phyloP scores from a whole-genome alignment of 2,113 vertebrate genomes.

The Nothoprocta perdicaria region DNA sequence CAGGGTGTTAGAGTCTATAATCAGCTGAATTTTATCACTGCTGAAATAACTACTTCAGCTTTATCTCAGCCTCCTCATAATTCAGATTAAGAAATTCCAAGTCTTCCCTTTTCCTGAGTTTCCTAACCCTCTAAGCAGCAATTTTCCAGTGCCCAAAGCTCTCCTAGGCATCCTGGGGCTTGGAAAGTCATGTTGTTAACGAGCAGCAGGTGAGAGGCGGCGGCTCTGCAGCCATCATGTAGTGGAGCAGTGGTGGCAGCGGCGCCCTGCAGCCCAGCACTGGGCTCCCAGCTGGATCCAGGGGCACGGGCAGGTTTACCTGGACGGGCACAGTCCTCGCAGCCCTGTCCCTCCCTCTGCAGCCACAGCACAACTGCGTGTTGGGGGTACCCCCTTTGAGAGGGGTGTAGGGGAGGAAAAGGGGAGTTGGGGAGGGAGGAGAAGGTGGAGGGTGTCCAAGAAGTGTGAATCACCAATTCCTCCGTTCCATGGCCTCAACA shows the following conservation, averaged over 20 bases:
- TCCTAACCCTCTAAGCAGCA: not conserved
- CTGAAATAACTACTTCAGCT: not conserved
- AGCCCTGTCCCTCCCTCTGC: not conserved
- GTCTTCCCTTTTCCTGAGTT: not conserved
- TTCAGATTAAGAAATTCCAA: not conserved
- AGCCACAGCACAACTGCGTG: not conserved
- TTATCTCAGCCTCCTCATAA: not conserved
- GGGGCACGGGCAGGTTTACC: too few relatives aligned
- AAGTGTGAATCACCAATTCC: conserved; percentile 42
- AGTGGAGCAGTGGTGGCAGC: not conserved
- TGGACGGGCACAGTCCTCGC: too few relatives aligned
- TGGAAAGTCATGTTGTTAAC: not conserved
- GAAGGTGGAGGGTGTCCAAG: conserved; percentile 26
- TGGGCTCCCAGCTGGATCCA: not conserved
- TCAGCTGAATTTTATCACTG: not conserved
- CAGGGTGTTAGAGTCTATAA: not conserved
- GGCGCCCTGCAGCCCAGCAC: rapidly evolving
- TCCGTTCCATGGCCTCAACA: not conserved
- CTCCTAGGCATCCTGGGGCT: not conserved
- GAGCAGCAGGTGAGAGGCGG: not conserved
- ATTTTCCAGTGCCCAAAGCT: not conserved
- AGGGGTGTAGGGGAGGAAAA: not conserved
- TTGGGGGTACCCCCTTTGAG: not conserved
- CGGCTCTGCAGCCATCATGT: not conserved
- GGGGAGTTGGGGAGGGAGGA: conserved; percentile 2